These are phyloP conservation scores for Sialia sialis DNA, from an alignment of 2,113 vertebrate genomes.

Conservation along the genomic window DNA sequence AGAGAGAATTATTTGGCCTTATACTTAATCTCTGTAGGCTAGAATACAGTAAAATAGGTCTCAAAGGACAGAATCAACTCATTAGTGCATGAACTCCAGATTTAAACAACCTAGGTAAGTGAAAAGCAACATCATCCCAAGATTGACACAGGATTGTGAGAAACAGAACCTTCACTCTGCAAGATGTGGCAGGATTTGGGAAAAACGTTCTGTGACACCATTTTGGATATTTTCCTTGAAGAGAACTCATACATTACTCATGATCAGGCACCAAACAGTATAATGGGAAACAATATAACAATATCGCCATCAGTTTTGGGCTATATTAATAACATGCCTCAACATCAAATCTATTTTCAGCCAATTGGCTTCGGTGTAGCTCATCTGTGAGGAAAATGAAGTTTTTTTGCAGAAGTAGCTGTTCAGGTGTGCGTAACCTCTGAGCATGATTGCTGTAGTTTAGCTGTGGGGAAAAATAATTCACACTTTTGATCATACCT, in stretches of 20 bases:
- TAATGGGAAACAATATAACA: neutral
- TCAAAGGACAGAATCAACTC: neutral
- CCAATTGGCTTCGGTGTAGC: neutral
- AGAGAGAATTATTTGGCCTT: neutral
- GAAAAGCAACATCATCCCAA: neutral
- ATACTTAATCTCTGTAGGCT: neutral
- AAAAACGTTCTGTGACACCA: neutral
- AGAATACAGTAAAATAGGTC: neutral
- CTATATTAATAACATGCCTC: neutral
- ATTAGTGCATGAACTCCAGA: neutral
- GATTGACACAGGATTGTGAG: neutral
- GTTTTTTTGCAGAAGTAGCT: neutral
- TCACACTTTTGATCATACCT: neutral
- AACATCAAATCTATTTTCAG: neutral
- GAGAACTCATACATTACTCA: neutral
- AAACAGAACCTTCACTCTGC: neutral
- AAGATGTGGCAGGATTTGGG: neutral
- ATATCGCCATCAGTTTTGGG: neutral
- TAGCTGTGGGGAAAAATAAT: neutral
- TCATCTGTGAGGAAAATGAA: neutral
- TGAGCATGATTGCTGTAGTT: neutral
- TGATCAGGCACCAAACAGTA: neutral
- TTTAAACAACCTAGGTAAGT: neutral
- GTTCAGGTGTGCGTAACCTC: neutral
- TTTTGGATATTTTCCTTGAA: neutral